Base-by-base conservation (phyloP, 2,113 vertebrate genomes). In the Rhinolophus sinicus region DNA sequence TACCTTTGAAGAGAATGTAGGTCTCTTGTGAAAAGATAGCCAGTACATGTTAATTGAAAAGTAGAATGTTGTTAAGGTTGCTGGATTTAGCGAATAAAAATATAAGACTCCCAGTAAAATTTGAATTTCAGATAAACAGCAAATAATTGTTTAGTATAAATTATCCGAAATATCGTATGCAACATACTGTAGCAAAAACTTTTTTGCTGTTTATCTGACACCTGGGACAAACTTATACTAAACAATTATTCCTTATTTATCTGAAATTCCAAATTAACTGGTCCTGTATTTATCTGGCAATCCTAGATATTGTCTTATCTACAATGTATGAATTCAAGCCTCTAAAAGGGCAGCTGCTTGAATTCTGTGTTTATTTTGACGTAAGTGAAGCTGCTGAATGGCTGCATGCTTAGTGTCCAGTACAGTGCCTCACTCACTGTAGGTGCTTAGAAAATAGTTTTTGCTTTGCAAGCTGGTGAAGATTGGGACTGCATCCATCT, bases 251-350 rank as follows among this genome's bases (percentile, higher is more conserved):
- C 11, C 30, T 40, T 95, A 28, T 87, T 94, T 65, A 92, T 8
- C 58, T 92, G 81, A 94, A 96, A 86, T 69, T 87, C 33, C 77
- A 69, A 93, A 92, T 94, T 84, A 92, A 84, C 38, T 54, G 52
- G 65, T 26, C n/a, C 40, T 96, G 44, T 70, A 75, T 84, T 96
- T 84, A 94, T 50, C 84, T 90, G 80, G 75, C 44, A 56, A 77
- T 60, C 40, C 28, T 77, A 90, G 47, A 67, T 40, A 6, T 24
- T 92, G 30, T 84, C 81, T 91, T 82, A 90, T 58, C 18, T 90
- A 52, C 6, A 50, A 0, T 54, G 7, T 21, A 70, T 83, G 58
- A 97, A 93, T 90, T 89, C 26, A 83, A 94, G 33, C 44, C 52
- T 95, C 83, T 93, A 28, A 26, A 86, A 88, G 19, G 65, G n/a